These are phyloP conservation scores for Xenus cinereus DNA, from an alignment of 2,113 vertebrate species.

Conservation along the genomic window DNA sequence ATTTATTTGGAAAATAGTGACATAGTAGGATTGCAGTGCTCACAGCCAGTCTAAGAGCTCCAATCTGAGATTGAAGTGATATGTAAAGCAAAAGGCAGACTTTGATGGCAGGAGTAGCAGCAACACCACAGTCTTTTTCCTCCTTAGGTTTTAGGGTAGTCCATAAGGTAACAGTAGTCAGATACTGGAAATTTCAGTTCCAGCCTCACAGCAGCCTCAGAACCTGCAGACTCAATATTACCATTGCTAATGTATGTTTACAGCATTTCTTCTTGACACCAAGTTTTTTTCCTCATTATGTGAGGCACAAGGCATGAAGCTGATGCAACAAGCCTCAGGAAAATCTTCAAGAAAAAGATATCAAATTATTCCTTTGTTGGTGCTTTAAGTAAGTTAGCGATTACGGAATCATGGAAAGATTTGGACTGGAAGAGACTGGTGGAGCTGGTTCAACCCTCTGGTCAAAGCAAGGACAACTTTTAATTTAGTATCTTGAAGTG, in stretches of 20 bases:
- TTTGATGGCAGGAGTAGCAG: background rate
- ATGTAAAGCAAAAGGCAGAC: background rate
- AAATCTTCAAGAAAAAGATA: background rate
- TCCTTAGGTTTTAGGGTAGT: background rate
- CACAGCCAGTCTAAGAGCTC: background rate
- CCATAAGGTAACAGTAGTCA: background rate
- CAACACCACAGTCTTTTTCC: background rate
- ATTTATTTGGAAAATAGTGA: background rate
- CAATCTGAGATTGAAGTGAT: background rate
- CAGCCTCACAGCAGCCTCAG: background rate
- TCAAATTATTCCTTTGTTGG: background rate
- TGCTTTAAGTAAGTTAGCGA: background rate
- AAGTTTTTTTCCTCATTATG: accelerated
- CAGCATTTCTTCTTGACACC: background rate
- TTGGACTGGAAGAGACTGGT: background rate
- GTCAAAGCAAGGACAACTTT: background rate
- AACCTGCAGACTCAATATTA: background rate
- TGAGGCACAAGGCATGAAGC: background rate
- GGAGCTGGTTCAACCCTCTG: background rate
- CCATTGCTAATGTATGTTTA: background rate
- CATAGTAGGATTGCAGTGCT: background rate
- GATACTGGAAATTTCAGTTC: background rate
- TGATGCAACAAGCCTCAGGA: background rate
- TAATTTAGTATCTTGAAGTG: background rate
- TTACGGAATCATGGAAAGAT: background rate